These are phyloP conservation scores for Choreutis nemorana DNA, from an alignment of 2,888 invertebrate species.

Conservation along the genomic window DNA sequence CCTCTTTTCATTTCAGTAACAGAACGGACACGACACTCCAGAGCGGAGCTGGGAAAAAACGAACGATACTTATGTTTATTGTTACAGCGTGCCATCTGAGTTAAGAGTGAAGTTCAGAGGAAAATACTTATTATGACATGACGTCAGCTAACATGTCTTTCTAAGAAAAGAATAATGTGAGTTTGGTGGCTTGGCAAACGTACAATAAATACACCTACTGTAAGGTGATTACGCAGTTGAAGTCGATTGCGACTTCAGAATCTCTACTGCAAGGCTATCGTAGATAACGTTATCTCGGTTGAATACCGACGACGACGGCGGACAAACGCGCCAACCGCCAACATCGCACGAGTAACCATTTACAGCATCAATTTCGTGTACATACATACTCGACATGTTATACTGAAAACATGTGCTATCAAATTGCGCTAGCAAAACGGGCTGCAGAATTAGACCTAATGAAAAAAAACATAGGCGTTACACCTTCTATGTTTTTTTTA, in stretches of 20 bases:
- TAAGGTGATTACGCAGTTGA: too few relatives aligned
- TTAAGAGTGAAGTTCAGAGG: constrained; percentile 1
- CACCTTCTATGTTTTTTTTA: too few relatives aligned
- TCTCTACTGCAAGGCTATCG: constrained; percentile 55
- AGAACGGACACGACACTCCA: constrained; percentile 25
- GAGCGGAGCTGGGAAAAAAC: constrained; percentile 15
- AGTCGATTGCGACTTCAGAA: constrained; percentile 30
- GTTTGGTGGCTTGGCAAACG: neutral
- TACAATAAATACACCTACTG: constrained; percentile 8
- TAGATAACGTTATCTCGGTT: constrained; percentile 56
- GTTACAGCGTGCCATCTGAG: constrained; percentile 7
- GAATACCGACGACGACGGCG: constrained; percentile 16
- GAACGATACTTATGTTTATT: constrained; percentile 1
- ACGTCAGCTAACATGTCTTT: constrained; percentile 3
- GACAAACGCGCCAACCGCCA: too few relatives aligned
- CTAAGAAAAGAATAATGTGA: neutral
- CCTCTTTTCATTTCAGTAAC: constrained; percentile 60
- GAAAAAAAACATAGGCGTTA: too few relatives aligned
- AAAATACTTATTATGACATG: constrained; percentile 10
- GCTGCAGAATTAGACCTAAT: too few relatives aligned
- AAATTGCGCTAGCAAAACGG: too few relatives aligned
- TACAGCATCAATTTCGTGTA: too few relatives aligned
- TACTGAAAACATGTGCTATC: too few relatives aligned
- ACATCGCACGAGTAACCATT: too few relatives aligned
- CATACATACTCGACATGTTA: too few relatives aligned